Conservation (phyloP, 2,797 vertebrate species). For the Cyclura pinguis region DNA sequence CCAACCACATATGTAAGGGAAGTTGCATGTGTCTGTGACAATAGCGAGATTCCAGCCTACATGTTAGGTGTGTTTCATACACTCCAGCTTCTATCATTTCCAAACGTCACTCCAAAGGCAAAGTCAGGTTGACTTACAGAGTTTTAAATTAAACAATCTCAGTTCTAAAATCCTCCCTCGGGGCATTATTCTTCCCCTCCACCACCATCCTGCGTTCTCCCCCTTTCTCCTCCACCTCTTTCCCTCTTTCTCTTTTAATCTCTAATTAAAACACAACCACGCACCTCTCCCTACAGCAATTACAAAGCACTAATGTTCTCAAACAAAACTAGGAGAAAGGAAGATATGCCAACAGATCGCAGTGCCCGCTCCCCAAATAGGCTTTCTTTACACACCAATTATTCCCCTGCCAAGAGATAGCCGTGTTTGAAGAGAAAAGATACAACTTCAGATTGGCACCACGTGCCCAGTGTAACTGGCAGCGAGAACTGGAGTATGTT, state of each 20-base stretch:
- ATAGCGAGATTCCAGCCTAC: no score
- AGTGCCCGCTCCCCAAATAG: constrained; percentile 16
- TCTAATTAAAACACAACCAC: constrained; percentile 42
- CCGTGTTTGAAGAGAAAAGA: constrained; percentile 30
- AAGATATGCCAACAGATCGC: not conserved
- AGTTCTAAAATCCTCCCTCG: constrained; percentile 3
- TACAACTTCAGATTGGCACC: constrained; percentile 28
- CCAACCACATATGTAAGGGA: no score
- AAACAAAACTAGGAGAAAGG: constrained; percentile 2
- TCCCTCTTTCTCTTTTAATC: not conserved
- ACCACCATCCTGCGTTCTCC: not conserved
- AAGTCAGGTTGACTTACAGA: constrained; percentile 15
- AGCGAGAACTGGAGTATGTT: not conserved
- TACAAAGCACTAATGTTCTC: constrained; percentile 35
- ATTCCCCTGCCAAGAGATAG: constrained; percentile 40
- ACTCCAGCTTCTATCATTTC: not conserved
- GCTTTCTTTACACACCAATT: constrained; percentile 22
- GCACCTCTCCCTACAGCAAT: constrained; percentile 34
- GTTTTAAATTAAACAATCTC: constrained; percentile 16
- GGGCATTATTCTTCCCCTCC: not conserved
- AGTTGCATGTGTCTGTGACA: no score
- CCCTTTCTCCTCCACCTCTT: not conserved
- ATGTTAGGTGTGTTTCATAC: not conserved
- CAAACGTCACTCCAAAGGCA: not conserved
- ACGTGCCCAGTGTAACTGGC: not conserved